Evolutionary conservation across 2,888 invertebrate genomes (phyloP).

Genomic region (Amiota communis): DNA sequence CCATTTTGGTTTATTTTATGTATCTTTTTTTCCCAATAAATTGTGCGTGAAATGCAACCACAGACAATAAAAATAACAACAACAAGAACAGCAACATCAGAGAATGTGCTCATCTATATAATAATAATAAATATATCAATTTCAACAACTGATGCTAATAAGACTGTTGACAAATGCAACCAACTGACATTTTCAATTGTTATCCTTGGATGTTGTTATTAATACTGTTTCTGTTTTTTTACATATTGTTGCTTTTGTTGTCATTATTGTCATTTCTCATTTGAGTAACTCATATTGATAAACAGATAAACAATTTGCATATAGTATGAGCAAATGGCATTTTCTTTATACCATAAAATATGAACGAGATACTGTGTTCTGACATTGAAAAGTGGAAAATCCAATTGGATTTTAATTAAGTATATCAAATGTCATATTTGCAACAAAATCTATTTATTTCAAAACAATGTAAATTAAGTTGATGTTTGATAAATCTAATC

Average conservation of each 20-base stretch:
- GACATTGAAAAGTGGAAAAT: background rate
- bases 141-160: slow-evolving; percentile 14
- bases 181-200: slow-evolving; percentile 6
- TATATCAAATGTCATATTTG: slow-evolving; percentile 25
- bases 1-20: background rate
- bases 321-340: background rate
- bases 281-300: too few relatives aligned
- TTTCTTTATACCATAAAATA: too few relatives aligned
- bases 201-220: slow-evolving; percentile 3
- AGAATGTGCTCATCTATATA: background rate
- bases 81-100: slow-evolving; percentile 21
- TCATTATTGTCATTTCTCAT: too few relatives aligned
- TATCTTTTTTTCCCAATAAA: background rate
- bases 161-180: slow-evolving; percentile 3
- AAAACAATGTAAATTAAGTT: slow-evolving; percentile 45
- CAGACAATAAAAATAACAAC: slow-evolving; percentile 24
- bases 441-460: slow-evolving; percentile 39
- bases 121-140: background rate
- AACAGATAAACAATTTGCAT: too few relatives aligned
- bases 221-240: background rate
- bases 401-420: slow-evolving; percentile 15
- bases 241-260: background rate
- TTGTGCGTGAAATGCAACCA: slow-evolving; percentile 30
- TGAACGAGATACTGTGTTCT: too few relatives aligned
- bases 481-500: slow-evolving; percentile 62